phyloP scores from a whole-genome alignment of 1,140 invertebrate genomes.

The Drosophila mayri region DNA sequence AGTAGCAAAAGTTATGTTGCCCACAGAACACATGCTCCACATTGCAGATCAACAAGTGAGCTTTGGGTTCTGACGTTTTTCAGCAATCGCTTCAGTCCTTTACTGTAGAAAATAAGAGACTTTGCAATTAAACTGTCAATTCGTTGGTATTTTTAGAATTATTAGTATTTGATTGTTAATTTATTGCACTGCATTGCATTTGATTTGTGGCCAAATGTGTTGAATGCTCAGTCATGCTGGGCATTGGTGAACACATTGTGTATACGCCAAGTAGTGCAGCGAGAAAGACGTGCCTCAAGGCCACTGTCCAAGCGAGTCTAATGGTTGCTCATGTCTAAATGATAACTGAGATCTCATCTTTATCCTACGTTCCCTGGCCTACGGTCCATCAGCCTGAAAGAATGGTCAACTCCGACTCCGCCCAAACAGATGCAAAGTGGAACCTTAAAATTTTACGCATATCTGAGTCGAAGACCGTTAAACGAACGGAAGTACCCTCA shows the following conservation, averaged over 20 bases:
- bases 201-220: constrained; percentile 51
- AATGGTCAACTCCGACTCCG: constrained; percentile 10
- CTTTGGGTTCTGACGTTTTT: constrained; percentile 19
- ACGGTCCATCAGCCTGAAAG: constrained; percentile 17
- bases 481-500: constrained; percentile 74
- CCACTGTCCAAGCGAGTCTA: constrained; percentile 23
- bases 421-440: constrained; percentile 24
- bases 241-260: constrained; percentile 28
- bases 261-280: constrained; percentile 38
- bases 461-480: constrained; percentile 58
- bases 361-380: neutral
- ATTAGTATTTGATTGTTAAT: constrained; percentile 81
- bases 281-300: constrained; percentile 31
- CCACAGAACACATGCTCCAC: constrained; percentile 73
- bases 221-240: constrained; percentile 37
- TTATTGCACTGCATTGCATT: constrained; percentile 64
- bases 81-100: constrained; percentile 9
- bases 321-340: constrained; percentile 4
- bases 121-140: constrained; percentile 78
- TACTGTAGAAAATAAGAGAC: constrained; percentile 14
- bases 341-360: constrained; percentile 5
- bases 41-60: constrained; percentile 46
- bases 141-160: constrained; percentile 61
- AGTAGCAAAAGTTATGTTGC: constrained; percentile 62
- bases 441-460: constrained; percentile 59